These are phyloP conservation scores for Hedychridium roseum DNA, from an alignment of 2,888 invertebrate species.

Conservation along the genomic window DNA sequence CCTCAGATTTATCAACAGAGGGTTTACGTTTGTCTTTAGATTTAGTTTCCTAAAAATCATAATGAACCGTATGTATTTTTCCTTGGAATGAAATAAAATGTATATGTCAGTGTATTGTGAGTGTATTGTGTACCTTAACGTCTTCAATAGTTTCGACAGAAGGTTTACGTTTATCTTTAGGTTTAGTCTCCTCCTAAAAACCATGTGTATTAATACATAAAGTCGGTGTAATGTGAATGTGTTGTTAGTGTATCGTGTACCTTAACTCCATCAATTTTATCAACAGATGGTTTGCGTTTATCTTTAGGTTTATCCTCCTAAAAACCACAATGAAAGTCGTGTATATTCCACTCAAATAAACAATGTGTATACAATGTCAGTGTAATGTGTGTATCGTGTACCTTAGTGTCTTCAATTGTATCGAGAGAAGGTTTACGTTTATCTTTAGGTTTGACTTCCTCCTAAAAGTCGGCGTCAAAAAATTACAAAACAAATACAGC, in stretches of 20 bases:
- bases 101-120: neutral
- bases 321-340: neutral
- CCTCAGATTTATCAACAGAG: neutral
- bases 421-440: neutral
- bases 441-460: constrained; percentile 40
- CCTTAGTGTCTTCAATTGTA: neutral
- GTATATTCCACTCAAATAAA: neutral
- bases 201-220: neutral
- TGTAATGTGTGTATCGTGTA: constrained; percentile 7
- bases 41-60: constrained; percentile 12
- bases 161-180: constrained; percentile 2
- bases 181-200: constrained; percentile 56
- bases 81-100: neutral
- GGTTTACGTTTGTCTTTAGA: neutral
- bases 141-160: constrained; percentile 13
- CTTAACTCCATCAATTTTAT: neutral
- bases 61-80: constrained; percentile 1
- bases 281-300: neutral
- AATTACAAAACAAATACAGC: neutral
- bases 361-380: constrained; percentile 1
- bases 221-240: neutral
- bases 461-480: constrained; percentile 45
- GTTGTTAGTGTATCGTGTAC: neutral
- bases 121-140: constrained; percentile 3
- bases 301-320: too few species aligned